These are phyloP conservation scores for Lithophane semibrunnea DNA, from an alignment of 2,888 invertebrate genomes.

Conservation along the genomic window DNA sequence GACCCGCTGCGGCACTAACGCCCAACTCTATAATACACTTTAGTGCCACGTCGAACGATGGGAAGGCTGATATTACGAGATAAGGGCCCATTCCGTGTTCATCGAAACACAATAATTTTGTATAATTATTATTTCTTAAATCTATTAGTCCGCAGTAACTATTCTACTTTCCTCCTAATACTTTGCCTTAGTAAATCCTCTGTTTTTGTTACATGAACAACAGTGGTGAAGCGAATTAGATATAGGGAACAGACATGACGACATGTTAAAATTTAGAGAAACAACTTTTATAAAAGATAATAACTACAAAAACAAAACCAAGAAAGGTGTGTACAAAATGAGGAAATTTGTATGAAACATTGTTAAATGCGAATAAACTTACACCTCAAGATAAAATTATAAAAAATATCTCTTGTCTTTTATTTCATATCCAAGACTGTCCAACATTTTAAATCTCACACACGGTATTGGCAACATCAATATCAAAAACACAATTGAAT, in stretches of 20 bases:
- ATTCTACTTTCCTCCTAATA: conserved; percentile 83
- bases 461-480: not conserved
- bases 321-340: conserved; percentile 90
- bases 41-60: conserved; percentile 81
- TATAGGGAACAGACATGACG: conserved; percentile 90
- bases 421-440: conserved; percentile 74
- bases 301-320: conserved; percentile 87
- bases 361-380: conserved; percentile 91
- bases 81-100: conserved; percentile 87
- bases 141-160: conserved; percentile 83
- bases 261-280: conserved; percentile 90
- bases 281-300: conserved; percentile 90
- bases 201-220: conserved; percentile 83
- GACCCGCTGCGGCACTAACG: conserved; percentile 57
- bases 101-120: conserved; percentile 83
- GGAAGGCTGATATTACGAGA: conserved; percentile 82
- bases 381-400: conserved; percentile 90
- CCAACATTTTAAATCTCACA: conserved; percentile 4
- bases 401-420: conserved; percentile 82
- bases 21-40: conserved; percentile 55
- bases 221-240: conserved; percentile 89
- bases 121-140: conserved; percentile 83
- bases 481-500: not conserved
- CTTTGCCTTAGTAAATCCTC: conserved; percentile 87
- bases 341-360: conserved; percentile 91